Evolutionary conservation across 1,140 invertebrate species (phyloP).

Genomic region (Leptoteleia sp.): DNA sequence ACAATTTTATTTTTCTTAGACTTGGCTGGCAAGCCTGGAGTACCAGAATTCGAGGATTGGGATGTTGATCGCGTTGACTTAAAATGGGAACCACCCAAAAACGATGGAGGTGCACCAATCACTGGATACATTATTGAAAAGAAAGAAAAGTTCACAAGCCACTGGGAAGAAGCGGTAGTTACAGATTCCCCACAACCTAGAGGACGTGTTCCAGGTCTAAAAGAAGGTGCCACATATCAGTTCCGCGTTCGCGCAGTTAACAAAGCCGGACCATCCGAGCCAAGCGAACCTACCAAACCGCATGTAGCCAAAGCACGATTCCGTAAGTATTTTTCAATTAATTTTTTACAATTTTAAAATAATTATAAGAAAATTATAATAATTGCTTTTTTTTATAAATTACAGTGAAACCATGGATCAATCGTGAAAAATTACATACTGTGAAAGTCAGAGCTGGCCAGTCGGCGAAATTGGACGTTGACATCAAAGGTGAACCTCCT

Average conservation of each 20-base stretch:
- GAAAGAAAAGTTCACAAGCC: constrained; percentile 93
- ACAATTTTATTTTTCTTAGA: constrained; percentile 82
- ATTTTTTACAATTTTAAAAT: constrained; percentile 3
- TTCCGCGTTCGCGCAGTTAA: constrained; percentile 96
- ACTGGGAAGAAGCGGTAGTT: constrained; percentile 94
- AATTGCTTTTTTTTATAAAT: constrained; percentile 7
- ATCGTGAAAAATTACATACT: constrained; percentile 94
- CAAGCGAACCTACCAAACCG: constrained; percentile 93
- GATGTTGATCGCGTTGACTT: constrained; percentile 95
- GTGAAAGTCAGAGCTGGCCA: constrained; percentile 95
- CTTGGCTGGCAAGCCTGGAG: constrained; percentile 92
- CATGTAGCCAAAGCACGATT: constrained; percentile 94
- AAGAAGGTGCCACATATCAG: constrained; percentile 95
- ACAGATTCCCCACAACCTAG: constrained; percentile 90
- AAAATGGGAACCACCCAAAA: constrained; percentile 95
- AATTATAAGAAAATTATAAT: background rate
- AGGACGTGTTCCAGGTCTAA: constrained; percentile 91
- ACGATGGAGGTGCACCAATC: constrained; percentile 96
- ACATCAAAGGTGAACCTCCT: constrained; percentile 97
- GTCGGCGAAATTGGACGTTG: constrained; percentile 94
- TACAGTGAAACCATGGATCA: constrained; percentile 93
- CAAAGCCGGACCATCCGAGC: constrained; percentile 95
- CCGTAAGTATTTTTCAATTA: constrained; percentile 83
- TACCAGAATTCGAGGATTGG: constrained; percentile 95
- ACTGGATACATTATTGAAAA: constrained; percentile 98